These are phyloP conservation scores for Caerostris darwini DNA, from an alignment of 1,140 invertebrate genomes.

Conservation along the genomic window DNA sequence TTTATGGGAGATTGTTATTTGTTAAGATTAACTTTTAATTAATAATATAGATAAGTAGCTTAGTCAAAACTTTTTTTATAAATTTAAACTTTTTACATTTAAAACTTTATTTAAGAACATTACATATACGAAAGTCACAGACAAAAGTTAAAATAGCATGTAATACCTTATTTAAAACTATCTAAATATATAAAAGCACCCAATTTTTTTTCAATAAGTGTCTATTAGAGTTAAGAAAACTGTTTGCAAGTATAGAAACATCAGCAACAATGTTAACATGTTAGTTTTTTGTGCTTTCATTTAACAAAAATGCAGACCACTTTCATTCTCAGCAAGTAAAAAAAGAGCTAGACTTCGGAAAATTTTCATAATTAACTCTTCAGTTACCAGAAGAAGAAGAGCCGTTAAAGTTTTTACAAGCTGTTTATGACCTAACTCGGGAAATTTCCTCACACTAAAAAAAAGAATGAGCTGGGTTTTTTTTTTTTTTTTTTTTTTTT, in stretches of 20 bases:
- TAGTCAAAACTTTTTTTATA: no score
- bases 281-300: background rate
- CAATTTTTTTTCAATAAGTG: no score
- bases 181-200: no score
- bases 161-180: no score
- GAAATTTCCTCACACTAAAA: background rate
- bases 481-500: background rate
- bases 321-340: background rate
- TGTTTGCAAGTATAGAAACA: background rate
- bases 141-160: no score
- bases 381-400: background rate
- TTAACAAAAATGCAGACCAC: background rate
- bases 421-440: background rate
- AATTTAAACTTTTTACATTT: no score
- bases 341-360: background rate
- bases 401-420: background rate
- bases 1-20: no score
- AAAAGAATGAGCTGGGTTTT: background rate
- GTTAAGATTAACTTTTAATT: no score
- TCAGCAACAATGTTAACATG: background rate
- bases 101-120: no score
- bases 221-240: no score
- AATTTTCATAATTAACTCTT: constrained; percentile 32
- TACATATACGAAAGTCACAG: no score
- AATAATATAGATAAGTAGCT: no score